A percentile compares a stretch with the other conserved stretches of the same genome.
Conservation (phyloP, 2,113 vertebrate genomes). For the Petaurus breviceps region DNA sequence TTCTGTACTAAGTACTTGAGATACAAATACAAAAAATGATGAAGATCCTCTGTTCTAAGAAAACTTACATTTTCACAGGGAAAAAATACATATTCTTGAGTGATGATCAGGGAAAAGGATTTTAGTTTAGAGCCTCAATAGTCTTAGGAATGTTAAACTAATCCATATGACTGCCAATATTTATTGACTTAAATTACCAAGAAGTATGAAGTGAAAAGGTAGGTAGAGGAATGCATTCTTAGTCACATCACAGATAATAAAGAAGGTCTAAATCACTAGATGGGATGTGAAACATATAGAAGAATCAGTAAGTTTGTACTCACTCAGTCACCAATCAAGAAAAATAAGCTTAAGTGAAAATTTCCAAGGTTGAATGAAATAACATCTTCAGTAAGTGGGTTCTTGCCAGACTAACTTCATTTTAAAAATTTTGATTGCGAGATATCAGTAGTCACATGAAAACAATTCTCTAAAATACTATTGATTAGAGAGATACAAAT, state of each 20-base stretch:
- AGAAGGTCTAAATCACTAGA: background rate
- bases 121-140: background rate
- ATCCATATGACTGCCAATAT: background rate
- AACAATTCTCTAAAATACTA: too few species aligned
- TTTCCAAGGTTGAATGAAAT: background rate
- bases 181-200: background rate
- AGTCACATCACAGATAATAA: background rate
- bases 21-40: background rate
- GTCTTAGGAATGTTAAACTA: background rate
- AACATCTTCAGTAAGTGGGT: background rate
- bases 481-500: too few species aligned
- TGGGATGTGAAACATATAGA: background rate
- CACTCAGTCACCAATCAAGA: background rate
- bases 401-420: background rate
- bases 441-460: too few species aligned
- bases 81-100: background rate
- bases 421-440: too few species aligned
- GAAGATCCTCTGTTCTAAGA: background rate
- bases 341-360: background rate
- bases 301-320: background rate
- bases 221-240: background rate
- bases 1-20: background rate
- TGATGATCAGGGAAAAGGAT: background rate
- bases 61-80: background rate
- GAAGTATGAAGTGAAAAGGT: background rate